Conservation (phyloP, 1,140 invertebrate genomes). For the Bombus consobrinus region DNA sequence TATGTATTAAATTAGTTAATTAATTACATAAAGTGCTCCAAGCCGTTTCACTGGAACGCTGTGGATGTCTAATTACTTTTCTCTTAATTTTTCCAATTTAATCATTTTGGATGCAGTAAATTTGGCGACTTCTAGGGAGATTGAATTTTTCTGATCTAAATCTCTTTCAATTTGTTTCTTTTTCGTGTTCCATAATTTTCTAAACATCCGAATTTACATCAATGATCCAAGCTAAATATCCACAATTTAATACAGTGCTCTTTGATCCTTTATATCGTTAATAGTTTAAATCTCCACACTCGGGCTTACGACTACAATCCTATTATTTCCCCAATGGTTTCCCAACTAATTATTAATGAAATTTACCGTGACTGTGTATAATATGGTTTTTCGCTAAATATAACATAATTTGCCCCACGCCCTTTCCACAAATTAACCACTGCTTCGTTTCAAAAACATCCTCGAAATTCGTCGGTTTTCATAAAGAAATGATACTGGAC, state of each 20-base stretch:
- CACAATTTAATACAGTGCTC: background rate
- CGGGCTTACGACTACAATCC: background rate
- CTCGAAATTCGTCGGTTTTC: background rate
- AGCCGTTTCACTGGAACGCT: background rate
- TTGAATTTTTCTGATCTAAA: too few relatives aligned
- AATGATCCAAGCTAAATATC: background rate
- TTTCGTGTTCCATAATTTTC: background rate
- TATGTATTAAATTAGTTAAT: background rate
- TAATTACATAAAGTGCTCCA: background rate
- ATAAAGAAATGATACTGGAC: too few relatives aligned
- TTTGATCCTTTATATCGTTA: background rate
- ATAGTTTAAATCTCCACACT: background rate
- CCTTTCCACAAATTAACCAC: background rate
- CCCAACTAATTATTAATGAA: background rate
- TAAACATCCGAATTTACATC: background rate
- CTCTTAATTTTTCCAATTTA: too few relatives aligned
- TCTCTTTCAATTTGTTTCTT: background rate
- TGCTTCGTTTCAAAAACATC: too few relatives aligned
- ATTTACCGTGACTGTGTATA: background rate
- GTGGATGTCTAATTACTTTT: too few relatives aligned
- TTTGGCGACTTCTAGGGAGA: background rate
- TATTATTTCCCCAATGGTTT: background rate
- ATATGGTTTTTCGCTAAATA: background rate
- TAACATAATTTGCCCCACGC: background rate
- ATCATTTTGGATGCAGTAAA: background rate